phyloP scores from a whole-genome alignment of 1,140 invertebrate genomes.

The Antheraea mylitta region DNA sequence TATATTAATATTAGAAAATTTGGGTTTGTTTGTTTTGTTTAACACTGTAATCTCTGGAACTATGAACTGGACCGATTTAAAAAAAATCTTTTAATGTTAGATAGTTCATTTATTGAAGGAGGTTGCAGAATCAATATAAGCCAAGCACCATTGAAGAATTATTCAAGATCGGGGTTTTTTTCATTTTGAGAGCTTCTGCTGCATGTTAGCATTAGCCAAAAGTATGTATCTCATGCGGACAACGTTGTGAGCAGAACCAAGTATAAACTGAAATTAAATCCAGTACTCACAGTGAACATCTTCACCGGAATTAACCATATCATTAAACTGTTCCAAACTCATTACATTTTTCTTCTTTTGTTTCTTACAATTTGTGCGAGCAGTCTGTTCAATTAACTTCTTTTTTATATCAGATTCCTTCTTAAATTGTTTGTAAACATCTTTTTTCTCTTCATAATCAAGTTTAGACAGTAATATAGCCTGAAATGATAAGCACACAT shows the following conservation, averaged over 20 bases:
- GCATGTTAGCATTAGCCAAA: too few relatives aligned
- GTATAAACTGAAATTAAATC: background rate
- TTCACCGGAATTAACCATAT: slow-evolving; percentile 53
- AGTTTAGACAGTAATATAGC: slow-evolving; percentile 84
- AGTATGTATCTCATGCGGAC: too few relatives aligned
- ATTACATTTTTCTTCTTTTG: slow-evolving; percentile 84
- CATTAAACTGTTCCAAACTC: slow-evolving; percentile 84
- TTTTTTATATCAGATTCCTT: slow-evolving; percentile 71
- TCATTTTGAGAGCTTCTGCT: too few relatives aligned
- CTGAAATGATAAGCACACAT: slow-evolving; percentile 39
- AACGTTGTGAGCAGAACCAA: background rate
- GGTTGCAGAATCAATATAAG: too few relatives aligned
- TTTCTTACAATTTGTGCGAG: slow-evolving; percentile 71
- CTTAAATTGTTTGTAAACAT: slow-evolving; percentile 72
- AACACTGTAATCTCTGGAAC: too few relatives aligned
- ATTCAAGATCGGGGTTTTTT: too few relatives aligned
- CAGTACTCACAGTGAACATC: slow-evolving; percentile 53
- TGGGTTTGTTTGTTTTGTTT: too few relatives aligned
- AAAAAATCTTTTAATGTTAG: too few relatives aligned
- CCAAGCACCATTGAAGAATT: too few relatives aligned
- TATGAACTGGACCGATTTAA: too few relatives aligned
- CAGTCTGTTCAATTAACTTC: slow-evolving; percentile 48
- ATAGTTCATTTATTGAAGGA: too few relatives aligned
- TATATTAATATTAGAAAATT: too few relatives aligned
- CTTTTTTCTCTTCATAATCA: slow-evolving; percentile 84